phyloP scores from a whole-genome alignment of 2,113 vertebrate species.

The Aviceda subcristata region DNA sequence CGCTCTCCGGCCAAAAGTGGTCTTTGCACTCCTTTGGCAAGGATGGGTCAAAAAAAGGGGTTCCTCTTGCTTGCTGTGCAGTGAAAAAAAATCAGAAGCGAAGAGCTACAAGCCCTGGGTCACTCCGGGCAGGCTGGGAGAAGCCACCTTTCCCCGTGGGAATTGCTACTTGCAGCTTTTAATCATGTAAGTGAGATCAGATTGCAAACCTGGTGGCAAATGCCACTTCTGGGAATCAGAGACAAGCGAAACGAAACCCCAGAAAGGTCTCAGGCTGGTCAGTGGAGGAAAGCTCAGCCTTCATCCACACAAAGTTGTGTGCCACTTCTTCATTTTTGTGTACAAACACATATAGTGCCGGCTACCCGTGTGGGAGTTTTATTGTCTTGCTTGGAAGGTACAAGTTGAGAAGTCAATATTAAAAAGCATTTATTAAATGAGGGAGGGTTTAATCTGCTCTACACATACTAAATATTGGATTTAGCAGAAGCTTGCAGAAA shows the following conservation, averaged over 20 bases:
- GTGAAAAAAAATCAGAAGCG: neutral
- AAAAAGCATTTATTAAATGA: neutral
- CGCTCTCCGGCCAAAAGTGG: fast-evolving
- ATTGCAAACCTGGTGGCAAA: neutral
- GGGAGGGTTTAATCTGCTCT: neutral
- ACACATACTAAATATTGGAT: neutral
- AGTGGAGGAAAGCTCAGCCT: neutral
- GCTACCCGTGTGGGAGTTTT: neutral
- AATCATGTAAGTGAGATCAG: neutral
- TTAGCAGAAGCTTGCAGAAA: neutral
- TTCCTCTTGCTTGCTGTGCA: neutral
- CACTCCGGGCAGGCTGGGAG: neutral
- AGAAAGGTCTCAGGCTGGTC: neutral
- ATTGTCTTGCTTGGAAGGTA: neutral
- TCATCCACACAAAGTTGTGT: neutral
- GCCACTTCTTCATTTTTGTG: neutral
- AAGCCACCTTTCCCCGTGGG: neutral
- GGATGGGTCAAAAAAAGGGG: neutral
- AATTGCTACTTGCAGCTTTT: neutral
- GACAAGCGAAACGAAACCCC: neutral
- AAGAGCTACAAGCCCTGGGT: neutral
- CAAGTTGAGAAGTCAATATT: neutral
- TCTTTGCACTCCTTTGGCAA: neutral
- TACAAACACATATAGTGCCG: neutral
- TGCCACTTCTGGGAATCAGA: neutral